phyloP scores from a whole-genome alignment of 1,140 invertebrate species.

The Amyelois transitella region DNA sequence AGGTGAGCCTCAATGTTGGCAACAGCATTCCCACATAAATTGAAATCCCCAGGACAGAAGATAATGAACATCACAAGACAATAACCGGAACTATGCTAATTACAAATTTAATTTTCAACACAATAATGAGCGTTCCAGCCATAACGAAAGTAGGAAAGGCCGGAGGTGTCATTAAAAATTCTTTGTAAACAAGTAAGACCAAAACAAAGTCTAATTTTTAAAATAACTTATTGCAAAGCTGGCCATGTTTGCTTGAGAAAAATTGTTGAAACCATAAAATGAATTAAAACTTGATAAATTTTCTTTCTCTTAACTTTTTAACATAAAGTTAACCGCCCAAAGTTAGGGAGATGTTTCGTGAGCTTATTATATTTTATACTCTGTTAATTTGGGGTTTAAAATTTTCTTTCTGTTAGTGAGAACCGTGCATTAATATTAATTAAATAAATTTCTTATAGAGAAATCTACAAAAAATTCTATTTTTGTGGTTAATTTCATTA shows the following conservation, averaged over 20 bases:
- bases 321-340: not conserved
- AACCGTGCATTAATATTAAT: too few relatives aligned
- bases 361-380: not conserved
- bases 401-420: too few relatives aligned
- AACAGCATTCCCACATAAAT: too few relatives aligned
- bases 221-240: not conserved
- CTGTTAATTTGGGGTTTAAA: not conserved
- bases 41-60: not conserved
- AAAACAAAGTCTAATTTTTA: constrained; percentile 3
- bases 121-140: not conserved
- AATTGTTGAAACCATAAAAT: not conserved
- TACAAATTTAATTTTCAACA: not conserved
- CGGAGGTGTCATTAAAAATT: not conserved
- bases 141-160: not conserved
- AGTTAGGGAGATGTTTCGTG: not conserved
- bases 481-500: too few relatives aligned
- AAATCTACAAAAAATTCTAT: too few relatives aligned
- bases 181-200: not conserved
- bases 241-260: not conserved
- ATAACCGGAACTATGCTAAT: not conserved
- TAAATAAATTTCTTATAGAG: too few relatives aligned
- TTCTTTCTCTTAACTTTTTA: not conserved
- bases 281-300: not conserved
- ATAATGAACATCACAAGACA: not conserved
- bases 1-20: too few relatives aligned